Percentiles rank a stretch among this genome's conserved stretches.
Evolutionary conservation across 2,113 vertebrate genomes (phyloP).

Genomic region (Neotoma lepida): DNA sequence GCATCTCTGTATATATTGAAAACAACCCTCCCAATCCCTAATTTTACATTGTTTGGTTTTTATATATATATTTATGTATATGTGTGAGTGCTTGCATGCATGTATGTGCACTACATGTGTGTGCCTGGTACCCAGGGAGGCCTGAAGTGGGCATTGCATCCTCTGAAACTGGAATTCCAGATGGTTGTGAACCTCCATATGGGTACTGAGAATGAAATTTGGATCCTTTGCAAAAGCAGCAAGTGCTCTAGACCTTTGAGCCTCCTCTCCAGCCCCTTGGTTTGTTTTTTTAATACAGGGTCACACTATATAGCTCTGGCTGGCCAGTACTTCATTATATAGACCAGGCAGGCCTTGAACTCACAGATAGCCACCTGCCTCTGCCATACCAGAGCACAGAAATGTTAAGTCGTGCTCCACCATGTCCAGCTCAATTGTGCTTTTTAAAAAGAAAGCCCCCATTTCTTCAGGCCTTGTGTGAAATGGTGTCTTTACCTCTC

Average conservation of each 20-base stretch:
- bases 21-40: neutral
- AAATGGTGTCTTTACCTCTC: neutral
- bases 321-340: neutral
- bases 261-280: neutral
- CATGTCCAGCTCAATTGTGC: neutral
- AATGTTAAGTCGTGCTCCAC: too few species aligned
- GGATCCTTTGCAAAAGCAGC: neutral
- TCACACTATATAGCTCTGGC: neutral
- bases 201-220: neutral
- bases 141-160: neutral
- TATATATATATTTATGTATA: neutral
- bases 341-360: neutral
- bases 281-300: neutral
- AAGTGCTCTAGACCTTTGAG: neutral
- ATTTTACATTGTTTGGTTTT: neutral
- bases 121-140: neutral
- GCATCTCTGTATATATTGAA: rapidly evolving
- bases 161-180: neutral
- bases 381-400: neutral
- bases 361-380: neutral
- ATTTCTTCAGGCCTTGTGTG: neutral
- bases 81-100: neutral
- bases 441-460: neutral
- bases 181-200: neutral
- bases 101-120: neutral